Percentiles rank a stretch among this genome's conserved stretches.
Evolutionary conservation across 2,888 invertebrate genomes (phyloP).

Genomic region (Nebria salina): DNA sequence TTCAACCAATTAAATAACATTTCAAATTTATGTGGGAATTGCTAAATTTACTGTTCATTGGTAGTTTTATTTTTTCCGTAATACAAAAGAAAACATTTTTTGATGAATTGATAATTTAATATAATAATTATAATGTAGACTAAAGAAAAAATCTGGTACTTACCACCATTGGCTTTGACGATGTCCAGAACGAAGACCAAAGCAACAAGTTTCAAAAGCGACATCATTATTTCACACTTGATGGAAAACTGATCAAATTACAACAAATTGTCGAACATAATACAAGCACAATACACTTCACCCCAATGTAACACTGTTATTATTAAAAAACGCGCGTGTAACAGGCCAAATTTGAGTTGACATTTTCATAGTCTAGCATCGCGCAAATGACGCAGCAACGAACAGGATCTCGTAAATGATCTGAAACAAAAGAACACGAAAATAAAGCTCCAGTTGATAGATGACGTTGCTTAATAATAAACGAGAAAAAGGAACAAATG

Average conservation of each 20-base stretch:
- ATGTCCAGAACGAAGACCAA: constrained; percentile 35
- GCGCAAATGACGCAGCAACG: neutral
- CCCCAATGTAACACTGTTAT: constrained; percentile 34
- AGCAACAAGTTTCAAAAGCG: constrained; percentile 42
- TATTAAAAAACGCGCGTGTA: constrained; percentile 7
- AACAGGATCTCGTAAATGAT: constrained; percentile 6
- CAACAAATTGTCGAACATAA: constrained; percentile 41
- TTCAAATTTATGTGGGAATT: no score
- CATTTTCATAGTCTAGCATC: constrained; percentile 19
- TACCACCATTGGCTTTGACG: constrained; percentile 37
- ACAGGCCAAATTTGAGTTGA: neutral
- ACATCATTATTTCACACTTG: constrained; percentile 43
- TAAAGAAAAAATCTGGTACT: neutral
- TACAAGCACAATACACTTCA: constrained; percentile 24
- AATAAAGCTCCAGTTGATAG: constrained; percentile 4
- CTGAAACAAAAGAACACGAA: constrained; percentile 14
- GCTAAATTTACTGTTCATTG: no score
- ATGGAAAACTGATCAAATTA: constrained; percentile 44
- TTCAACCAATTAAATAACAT: no score
- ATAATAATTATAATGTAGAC: no score
- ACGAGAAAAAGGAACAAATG: constrained; percentile 29
- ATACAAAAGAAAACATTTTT: no score
- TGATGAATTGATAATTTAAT: no score
- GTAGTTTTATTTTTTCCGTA: no score
- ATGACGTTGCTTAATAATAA: constrained; percentile 30